Evolutionary conservation across 1,140 invertebrate genomes (phyloP), one percentile per base, ranked within the genome.

Genomic region (Melitaea cinxia): DNA sequence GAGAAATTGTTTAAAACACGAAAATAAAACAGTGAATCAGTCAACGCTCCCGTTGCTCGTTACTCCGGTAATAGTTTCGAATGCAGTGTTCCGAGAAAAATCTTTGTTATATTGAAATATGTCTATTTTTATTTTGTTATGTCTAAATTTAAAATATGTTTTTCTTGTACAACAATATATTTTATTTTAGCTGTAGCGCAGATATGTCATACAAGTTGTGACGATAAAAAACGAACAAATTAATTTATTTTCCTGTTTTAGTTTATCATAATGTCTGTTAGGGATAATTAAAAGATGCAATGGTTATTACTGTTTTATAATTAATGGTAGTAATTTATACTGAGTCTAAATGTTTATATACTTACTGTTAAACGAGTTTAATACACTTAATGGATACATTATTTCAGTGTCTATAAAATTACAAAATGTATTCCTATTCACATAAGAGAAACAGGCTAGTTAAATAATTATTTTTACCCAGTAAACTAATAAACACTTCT

Each of bases 11-110:
- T 42, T 49, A 63, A 45, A 62, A 52, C 21, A 49, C 53, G 19
- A 63, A 56, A 63, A 63, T 56, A 56, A 63, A 63, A 63, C 53
- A 63, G 37, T 55, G 52, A 63, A 63, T 56, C 61, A 63, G 54
- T 63, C 53, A 37, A 30, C 60, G 60, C 50, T 63, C 23, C 53
- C 39, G 37, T 54, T 49, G 61, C 28, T 55, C 53, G 26, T 47
- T 58, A 42, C 56, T 58, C 52, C 52, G 39, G 61, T 55, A 63
- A 56, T 63, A 55, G 61, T 63, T 63, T 56, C 28, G 61, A 63
- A 63, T 55, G 52, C 19, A 50, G 50, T 63, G 61, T 63, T 63
- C 61, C 52, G 61, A 33, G 61, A 56, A 63, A 50, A 58, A 45
- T 58, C 26, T 58, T 58, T 58, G 42, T 58, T 49, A 23, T 47